Conservation (phyloP, 2,113 vertebrate genomes). For the Craseonycteris thonglongyai region DNA sequence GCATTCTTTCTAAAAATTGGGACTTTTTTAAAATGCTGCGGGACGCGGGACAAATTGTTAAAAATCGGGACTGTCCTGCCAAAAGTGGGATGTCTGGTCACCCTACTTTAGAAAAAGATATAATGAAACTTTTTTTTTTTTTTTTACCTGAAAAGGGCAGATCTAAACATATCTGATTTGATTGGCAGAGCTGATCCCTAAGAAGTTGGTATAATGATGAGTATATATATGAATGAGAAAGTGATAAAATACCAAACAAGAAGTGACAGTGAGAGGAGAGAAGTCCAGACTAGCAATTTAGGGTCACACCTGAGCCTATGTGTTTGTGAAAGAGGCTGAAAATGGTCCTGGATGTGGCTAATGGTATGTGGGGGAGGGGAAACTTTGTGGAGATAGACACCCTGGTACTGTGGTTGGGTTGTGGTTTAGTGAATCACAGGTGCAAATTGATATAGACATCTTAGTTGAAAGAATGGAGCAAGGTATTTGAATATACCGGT, state of each 20-base stretch:
- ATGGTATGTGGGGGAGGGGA: too few relatives aligned
- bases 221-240: not conserved
- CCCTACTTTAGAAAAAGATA: not conserved
- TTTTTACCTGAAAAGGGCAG: not conserved
- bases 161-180: not conserved
- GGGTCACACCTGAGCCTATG: not conserved
- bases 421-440: not conserved
- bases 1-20: too few relatives aligned
- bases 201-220: not conserved
- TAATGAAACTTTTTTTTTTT: not conserved
- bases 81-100: too few relatives aligned
- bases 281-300: not conserved
- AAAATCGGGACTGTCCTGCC: too few relatives aligned
- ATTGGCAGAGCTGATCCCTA: not conserved
- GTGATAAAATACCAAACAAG: not conserved
- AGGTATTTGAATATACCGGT: not conserved
- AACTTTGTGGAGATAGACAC: not conserved
- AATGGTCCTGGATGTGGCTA: not conserved
- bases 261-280: not conserved
- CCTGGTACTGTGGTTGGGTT: fast-evolving
- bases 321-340: not conserved
- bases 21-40: too few relatives aligned
- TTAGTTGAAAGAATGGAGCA: not conserved
- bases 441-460: not conserved
- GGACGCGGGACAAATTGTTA: too few relatives aligned